Evolutionary conservation across 2,888 invertebrate species (phyloP).

Genomic region (Coelopa pilipes): DNA sequence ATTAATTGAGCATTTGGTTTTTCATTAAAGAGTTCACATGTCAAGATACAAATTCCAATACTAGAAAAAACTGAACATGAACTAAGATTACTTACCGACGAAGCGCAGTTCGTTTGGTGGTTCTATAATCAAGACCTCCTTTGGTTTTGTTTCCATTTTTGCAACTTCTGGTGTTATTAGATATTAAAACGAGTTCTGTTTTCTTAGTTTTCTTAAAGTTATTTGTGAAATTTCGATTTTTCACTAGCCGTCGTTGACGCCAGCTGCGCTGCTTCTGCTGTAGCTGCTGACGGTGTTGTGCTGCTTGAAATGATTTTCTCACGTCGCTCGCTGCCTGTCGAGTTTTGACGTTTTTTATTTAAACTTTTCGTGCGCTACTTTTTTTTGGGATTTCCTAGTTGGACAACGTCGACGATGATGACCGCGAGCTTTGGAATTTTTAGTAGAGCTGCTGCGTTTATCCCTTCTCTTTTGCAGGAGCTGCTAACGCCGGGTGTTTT

Average conservation of each 20-base stretch:
- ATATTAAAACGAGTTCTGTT: neutral
- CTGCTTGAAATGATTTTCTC: constrained; percentile 1
- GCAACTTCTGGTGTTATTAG: neutral
- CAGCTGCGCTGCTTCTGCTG: constrained; percentile 20
- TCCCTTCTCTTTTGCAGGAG: neutral
- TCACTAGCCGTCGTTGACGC: constrained; percentile 9
- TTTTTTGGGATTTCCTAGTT: constrained; percentile 12
- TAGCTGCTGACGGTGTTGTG: neutral
- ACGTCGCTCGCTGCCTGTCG: neutral
- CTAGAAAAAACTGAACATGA: neutral
- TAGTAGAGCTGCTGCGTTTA: neutral
- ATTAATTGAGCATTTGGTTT: neutral
- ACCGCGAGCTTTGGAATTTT: constrained; percentile 24
- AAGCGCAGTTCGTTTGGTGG: constrained; percentile 90
- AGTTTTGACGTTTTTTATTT: constrained; percentile 14
- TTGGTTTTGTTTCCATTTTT: constrained; percentile 73
- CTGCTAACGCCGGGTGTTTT: constrained; percentile 9
- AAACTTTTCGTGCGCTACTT: constrained; percentile 9
- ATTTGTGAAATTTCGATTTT: constrained; percentile 26
- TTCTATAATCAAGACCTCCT: constrained; percentile 80
- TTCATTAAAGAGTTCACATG: neutral
- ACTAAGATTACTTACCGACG: constrained; percentile 76
- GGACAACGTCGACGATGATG: neutral
- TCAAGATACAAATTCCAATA: constrained; percentile 25
- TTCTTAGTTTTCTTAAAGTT: constrained; percentile 20